phyloP scores from a whole-genome alignment of 2,113 vertebrate genomes.

The Gymnorhina tibicen region DNA sequence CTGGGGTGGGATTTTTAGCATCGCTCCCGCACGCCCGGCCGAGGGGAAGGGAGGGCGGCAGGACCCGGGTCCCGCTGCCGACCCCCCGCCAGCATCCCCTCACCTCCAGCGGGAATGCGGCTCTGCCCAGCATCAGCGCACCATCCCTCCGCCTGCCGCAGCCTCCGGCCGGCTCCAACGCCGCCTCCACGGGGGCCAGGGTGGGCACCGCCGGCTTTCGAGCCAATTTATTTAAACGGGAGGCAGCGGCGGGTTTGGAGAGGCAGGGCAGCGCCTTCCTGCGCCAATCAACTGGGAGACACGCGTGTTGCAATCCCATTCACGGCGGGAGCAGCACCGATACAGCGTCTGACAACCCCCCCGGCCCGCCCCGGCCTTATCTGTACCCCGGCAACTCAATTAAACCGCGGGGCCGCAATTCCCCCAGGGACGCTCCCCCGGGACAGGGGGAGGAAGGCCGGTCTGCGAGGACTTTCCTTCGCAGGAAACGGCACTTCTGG shows the following conservation, averaged over 20 bases:
- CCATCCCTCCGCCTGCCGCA: slow-evolving; percentile 17
- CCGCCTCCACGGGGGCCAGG: slow-evolving; percentile 1
- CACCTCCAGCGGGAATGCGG: slow-evolving; percentile 68
- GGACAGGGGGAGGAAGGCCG: background rate
- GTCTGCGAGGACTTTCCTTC: background rate
- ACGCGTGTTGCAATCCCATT: background rate
- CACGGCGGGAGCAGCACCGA: slow-evolving; percentile 29
- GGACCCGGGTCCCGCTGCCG: background rate
- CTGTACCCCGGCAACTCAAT: background rate
- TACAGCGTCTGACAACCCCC: background rate
- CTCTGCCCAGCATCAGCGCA: slow-evolving; percentile 65
- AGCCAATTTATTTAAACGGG: slow-evolving; percentile 55
- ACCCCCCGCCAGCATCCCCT: slow-evolving; percentile 12
- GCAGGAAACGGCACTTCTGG: background rate
- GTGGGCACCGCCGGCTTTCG: slow-evolving; percentile 4
- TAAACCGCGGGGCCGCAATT: background rate
- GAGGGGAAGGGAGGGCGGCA: background rate
- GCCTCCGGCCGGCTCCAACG: background rate
- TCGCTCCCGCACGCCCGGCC: background rate
- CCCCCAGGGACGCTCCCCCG: background rate
- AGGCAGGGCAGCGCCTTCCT: slow-evolving; percentile 40
- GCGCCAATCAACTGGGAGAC: slow-evolving; percentile 44
- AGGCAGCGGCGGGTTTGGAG: slow-evolving; percentile 12
- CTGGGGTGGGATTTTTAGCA: background rate
- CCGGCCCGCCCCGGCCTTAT: background rate